Conservation (phyloP, 2,888 invertebrate species). For the Drosophila acutilabella region DNA sequence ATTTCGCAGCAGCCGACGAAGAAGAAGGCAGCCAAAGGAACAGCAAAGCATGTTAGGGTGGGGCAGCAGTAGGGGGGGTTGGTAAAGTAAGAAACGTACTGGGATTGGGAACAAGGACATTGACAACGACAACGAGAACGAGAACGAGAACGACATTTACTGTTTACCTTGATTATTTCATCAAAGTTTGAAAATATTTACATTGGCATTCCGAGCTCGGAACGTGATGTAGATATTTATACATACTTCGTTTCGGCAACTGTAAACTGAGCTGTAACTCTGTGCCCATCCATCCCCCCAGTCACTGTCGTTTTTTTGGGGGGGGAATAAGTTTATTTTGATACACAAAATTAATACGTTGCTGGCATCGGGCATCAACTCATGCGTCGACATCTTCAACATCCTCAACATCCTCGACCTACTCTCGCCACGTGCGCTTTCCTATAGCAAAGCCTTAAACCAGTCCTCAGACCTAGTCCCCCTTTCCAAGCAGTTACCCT, state of each 20-base stretch:
- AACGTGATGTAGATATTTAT: slow-evolving; percentile 79
- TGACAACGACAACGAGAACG: slow-evolving; percentile 41
- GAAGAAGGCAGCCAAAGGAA: background rate
- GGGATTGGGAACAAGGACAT: slow-evolving; percentile 17
- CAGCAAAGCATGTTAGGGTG: background rate
- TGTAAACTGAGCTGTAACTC: slow-evolving; percentile 59
- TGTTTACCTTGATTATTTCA: slow-evolving; percentile 78
- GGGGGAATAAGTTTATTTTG: slow-evolving; percentile 77
- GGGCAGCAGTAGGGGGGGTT: background rate
- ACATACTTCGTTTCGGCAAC: slow-evolving; percentile 56
- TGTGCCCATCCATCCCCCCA: slow-evolving; percentile 37
- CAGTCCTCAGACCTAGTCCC: background rate
- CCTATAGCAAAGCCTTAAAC: background rate
- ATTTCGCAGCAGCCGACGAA: slow-evolving; percentile 26
- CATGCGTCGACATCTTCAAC: slow-evolving; percentile 58
- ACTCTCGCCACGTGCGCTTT: background rate
- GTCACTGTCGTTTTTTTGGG: slow-evolving; percentile 32
- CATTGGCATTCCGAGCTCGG: slow-evolving; percentile 78
- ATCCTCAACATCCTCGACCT: slow-evolving; percentile 21
- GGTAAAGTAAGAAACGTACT: background rate
- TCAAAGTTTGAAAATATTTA: slow-evolving; percentile 78
- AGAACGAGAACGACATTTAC: slow-evolving; percentile 69
- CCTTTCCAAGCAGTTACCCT: slow-evolving; percentile 6
- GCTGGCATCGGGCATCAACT: slow-evolving; percentile 72
- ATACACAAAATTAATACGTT: slow-evolving; percentile 80